These are phyloP conservation scores for Trogon melanurus DNA, from an alignment of 2,113 vertebrate genomes.

Conservation along the genomic window DNA sequence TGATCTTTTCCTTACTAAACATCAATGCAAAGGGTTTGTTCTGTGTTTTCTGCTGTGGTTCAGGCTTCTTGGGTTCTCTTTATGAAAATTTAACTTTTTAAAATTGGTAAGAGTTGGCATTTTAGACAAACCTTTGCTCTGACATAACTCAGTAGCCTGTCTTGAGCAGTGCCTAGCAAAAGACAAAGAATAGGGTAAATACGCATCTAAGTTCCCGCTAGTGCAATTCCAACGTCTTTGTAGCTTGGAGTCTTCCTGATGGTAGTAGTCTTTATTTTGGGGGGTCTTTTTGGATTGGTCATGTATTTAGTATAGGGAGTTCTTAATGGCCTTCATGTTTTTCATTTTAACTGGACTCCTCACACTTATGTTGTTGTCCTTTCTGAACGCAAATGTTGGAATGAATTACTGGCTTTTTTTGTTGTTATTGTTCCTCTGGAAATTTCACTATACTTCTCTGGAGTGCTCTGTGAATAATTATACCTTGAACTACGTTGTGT, in stretches of 20 bases:
- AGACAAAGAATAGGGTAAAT: not conserved
- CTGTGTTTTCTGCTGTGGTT: not conserved
- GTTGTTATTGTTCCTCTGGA: not conserved
- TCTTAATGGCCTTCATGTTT: not conserved
- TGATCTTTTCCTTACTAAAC: not conserved
- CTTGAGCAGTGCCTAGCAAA: not conserved
- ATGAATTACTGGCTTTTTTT: not conserved
- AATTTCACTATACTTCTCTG: not conserved
- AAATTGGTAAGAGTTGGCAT: not conserved
- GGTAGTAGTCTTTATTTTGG: not conserved
- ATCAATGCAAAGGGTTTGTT: not conserved
- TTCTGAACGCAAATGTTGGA: not conserved
- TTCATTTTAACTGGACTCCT: not conserved
- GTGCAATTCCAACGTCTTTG: not conserved
- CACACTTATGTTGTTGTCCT: not conserved
- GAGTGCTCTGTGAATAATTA: not conserved
- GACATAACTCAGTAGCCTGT: not conserved
- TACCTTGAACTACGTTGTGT: not conserved
- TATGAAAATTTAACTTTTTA: not conserved
- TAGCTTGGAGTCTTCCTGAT: not conserved
- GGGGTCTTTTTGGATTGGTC: not conserved
- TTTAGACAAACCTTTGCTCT: not conserved
- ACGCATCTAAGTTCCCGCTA: accelerated
- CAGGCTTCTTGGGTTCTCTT: not conserved
- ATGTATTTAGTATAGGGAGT: not conserved